These are phyloP conservation scores for Astropecten irregularis DNA, from an alignment of 53 echinoderm and acorn worm species.

Conservation along the genomic window DNA sequence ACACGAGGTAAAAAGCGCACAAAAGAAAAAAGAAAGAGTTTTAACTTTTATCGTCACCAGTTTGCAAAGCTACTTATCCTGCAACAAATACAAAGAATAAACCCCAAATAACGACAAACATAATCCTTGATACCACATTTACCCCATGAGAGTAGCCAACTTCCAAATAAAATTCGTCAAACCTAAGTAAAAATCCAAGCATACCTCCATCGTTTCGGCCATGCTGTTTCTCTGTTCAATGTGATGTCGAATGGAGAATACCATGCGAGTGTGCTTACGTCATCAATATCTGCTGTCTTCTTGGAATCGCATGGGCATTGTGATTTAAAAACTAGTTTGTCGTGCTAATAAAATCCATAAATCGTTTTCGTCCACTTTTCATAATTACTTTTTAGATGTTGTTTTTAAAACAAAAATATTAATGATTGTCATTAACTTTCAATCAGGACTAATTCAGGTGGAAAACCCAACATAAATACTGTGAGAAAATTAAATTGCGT, in stretches of 20 bases:
- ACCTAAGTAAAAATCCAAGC: neutral
- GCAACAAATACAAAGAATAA: no score
- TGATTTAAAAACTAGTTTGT: neutral
- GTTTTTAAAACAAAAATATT: neutral
- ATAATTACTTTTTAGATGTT: neutral
- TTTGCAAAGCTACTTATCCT: no score
- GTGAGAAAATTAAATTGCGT: no score
- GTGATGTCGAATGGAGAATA: neutral
- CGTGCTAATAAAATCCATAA: neutral
- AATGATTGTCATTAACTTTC: neutral
- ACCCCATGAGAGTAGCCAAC: neutral
- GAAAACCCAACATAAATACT: no score
- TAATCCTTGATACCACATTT: no score
- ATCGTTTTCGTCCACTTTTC: no score
- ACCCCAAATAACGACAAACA: no score
- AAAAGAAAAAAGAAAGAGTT: no score
- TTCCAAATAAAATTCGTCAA: neutral
- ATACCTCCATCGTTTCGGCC: constrained; percentile 68
- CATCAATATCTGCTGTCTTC: neutral
- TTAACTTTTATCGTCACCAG: no score
- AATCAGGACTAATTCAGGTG: neutral
- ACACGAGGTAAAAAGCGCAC: no score
- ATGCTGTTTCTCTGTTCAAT: neutral
- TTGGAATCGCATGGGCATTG: neutral
- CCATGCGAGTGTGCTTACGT: constrained; percentile 34